Base-by-base conservation (phyloP, 2,888 invertebrate genomes). In the Malthinus flaveolus region DNA sequence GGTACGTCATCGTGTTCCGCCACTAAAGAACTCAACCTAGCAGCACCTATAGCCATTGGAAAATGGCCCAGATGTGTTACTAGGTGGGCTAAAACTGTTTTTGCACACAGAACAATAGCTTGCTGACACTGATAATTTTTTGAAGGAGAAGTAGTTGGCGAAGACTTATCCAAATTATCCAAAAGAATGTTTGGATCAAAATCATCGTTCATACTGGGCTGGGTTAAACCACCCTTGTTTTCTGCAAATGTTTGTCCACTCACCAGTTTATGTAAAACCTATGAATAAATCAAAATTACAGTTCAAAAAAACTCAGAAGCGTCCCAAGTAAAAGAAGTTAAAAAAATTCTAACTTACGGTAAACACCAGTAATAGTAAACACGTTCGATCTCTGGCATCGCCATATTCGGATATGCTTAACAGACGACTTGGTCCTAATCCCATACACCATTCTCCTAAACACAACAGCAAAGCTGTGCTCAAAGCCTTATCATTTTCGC, bases 51-150 rank as follows among this genome's bases (percentile, higher is more conserved):
- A 61, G 93, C 92, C 81, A 94, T 89, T 9, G 97, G 97, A 82
- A 97, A 97, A 77, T 97, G 97, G 0, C 95, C 95, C 66, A 97
- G 81, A 81, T 95, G 94, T 65, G 95, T 90, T 5, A 97, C 89
- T 67, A 97, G 83, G 79, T 97, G 96, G 67, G 89, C 88, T 73
- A 95, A 85, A 5, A 84, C 80, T 0, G 82, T 82, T 63, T 82
- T 80, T 1, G 84, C 83, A 59, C 84, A 84, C 47, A 84, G 77
- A 55, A 83, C 81, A 35, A 89, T 84, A 0, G 87, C 82, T 36
- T 79, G 77, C 36, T 81, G 81, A 68, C 82, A 83, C 23, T 81
- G 78, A 47, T 80, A 79, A 55, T 79, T 81, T 54, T 73, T 76
- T 78, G 68, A 83, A 79, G 67, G 84, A 76, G 59, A 83, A 75